Base-by-base conservation (phyloP, 2,797 vertebrate genomes). In the Xiphorhynchus erythropygius region DNA sequence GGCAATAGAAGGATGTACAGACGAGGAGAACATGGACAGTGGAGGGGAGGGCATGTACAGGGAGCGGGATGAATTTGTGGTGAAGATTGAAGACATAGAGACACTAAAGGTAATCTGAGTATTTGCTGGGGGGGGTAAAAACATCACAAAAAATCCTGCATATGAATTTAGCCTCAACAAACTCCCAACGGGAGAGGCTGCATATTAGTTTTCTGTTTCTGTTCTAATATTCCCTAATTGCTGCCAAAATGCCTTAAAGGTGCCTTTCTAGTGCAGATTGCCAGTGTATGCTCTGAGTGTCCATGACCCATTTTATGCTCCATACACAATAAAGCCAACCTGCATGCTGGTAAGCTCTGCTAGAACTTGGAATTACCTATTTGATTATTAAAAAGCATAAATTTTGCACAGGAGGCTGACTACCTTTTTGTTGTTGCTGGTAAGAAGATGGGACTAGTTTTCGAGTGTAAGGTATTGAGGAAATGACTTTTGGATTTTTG, bases 31-130 rank as follows among this genome's bases (percentile, higher is more conserved):
- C 44, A 98, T 97, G 1, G 99, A 99, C 98, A 99, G 99, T 21
- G 99, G 99, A 87, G 99, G 99, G 76, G 99, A 99, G 97, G 99
- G 99, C 83, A 99, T 99, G 98, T 99, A 99, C 97, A 98, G 99
- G 82, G 99, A 99, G 89, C 99, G 99, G 60, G 99, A 99, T 73
- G 99, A 99, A 97, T 99, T 99, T 97, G 99, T 99, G 33, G 99
- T 99, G 96, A 99, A 99, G 97, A 99, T 99, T 85, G 99, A 99
- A 98, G 99, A 99, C 81, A 99, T 99, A 68, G 99, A 99, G 93
- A 97, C 90, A 70, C 97, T 99, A 67, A 99, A 99, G 99, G 99
- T 99, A 98, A 96, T 56, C 24, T 4, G 11, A 49, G 32, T 80
- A 27, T 63, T 93, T 87, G 5, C n/a, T 89, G 59, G 13, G 23